Conservation (phyloP, 2,888 invertebrate species). For the Parnassius orleans region DNA sequence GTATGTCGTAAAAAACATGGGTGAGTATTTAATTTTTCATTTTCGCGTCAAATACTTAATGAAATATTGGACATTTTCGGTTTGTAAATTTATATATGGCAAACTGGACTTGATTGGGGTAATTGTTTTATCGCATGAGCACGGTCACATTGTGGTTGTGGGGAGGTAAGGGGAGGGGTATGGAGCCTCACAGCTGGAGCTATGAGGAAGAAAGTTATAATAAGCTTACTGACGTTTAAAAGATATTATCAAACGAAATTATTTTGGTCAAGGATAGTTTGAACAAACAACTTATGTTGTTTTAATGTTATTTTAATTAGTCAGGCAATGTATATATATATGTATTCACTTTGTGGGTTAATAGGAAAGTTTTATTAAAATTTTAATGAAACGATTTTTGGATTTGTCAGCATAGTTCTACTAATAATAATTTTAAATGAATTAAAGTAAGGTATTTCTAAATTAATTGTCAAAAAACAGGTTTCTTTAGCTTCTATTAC, state of each 20-base stretch:
- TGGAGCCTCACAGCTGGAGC: conserved; percentile 57
- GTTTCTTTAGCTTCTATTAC: too few relatives aligned
- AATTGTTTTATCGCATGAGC: conserved; percentile 81
- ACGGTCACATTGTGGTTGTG: conserved; percentile 51
- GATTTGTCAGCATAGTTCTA: too few relatives aligned
- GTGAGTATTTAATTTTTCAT: conserved; percentile 16
- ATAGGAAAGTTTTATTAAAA: too few relatives aligned
- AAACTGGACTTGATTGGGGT: conserved; percentile 65
- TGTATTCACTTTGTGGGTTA: neutral
- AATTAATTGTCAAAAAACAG: too few relatives aligned
- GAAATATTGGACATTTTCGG: conserved; percentile 39
- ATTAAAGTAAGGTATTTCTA: too few relatives aligned
- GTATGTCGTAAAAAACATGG: conserved; percentile 28
- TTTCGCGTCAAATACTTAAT: conserved; percentile 25
- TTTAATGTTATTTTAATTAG: conserved; percentile 41
- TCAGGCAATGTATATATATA: conserved; percentile 35
- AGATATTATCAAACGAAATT: conserved; percentile 71
- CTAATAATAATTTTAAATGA: too few relatives aligned
- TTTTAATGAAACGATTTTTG: too few relatives aligned
- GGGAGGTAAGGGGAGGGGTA: conserved; percentile 35
- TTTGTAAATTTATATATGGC: conserved; percentile 52
- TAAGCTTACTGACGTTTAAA: conserved; percentile 61
- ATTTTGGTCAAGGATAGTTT: conserved; percentile 74
- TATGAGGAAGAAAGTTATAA: conserved; percentile 65
- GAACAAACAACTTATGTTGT: conserved; percentile 57